Evolutionary conservation across 2,888 invertebrate genomes (phyloP), one percentile per base, ranked within the genome.

Genomic region (Drosophila glabriapex): DNA sequence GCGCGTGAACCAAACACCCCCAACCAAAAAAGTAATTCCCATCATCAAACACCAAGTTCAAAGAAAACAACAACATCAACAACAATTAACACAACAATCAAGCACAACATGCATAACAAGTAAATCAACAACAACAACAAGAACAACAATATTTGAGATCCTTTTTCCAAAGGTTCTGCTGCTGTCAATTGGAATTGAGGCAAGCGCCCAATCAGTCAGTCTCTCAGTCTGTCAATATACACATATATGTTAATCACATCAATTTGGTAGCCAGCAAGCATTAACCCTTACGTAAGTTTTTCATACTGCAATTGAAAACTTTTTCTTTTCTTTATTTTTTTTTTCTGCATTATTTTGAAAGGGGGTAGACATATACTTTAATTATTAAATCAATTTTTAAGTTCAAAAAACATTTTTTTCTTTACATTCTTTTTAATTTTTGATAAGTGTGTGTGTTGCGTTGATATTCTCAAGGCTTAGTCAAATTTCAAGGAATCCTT

Each of bases 31-130:
- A 41, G 59, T 65, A 72, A 68, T 39, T 68, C 59, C 64, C 62
- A 67, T 54, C 63, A 74, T 67, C 39, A 72, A 59, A 68, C 58
- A 67, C 62, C 53, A 55, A 53, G 52, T 62, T 67, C 33, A 49
- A 39, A 35, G 6, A 28, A 56, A 62, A 62, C 55, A 68, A 70
- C 60, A 67, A 62, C 55, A 68, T 68, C 60, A 67, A 62, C 33
- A 37, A 74, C 41, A 58, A 58, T 33, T 37, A 56, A 56, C 55
- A 39, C 39, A 28, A 39, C 19, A 56, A 19, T 49, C 53, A 59
- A 59, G 49, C 56, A 66, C 56, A 71, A 53, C 49, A 65, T 29
- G 62, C 66, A 28, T 29, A 69, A 53, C 29, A 67, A 53, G 29
- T 43, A 33, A 43, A 52, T 68, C 52, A 54, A 68, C 39, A 71